Evolutionary conservation across 2,888 invertebrate genomes (phyloP).

Genomic region (Drosophila gaucha): DNA sequence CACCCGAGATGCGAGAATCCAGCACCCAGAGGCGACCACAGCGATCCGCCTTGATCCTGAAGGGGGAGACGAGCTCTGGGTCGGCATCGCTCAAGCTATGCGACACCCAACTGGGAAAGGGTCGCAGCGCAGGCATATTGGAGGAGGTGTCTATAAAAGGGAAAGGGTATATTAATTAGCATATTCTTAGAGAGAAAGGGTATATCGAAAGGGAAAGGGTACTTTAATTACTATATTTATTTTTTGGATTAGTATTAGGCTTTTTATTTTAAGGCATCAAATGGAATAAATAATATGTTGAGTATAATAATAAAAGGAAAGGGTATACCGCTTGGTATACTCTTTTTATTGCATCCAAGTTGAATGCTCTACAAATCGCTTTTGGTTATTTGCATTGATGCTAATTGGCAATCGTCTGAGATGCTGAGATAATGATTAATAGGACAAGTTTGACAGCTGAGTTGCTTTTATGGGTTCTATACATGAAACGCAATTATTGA

Average conservation of each 20-base stretch:
- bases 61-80: slow-evolving; percentile 90
- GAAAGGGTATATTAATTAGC: slow-evolving; percentile 1
- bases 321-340: background rate
- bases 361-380: slow-evolving; percentile 36
- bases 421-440: slow-evolving; percentile 33
- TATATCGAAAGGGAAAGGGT: background rate
- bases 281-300: too few species aligned
- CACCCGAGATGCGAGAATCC: slow-evolving; percentile 89
- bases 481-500: slow-evolving; percentile 12
- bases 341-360: slow-evolving; percentile 6
- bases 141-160: slow-evolving; percentile 87
- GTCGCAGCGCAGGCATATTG: slow-evolving; percentile 89
- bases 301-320: too few species aligned
- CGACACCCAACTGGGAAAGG: slow-evolving; percentile 92
- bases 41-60: slow-evolving; percentile 89
- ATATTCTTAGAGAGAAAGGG: background rate
- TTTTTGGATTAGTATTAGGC: too few species aligned
- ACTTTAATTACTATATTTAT: too few species aligned
- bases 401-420: slow-evolving; percentile 31
- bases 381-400: slow-evolving; percentile 36
- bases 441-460: slow-evolving; percentile 12
- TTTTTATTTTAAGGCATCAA: too few species aligned
- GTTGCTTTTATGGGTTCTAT: background rate
- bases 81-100: slow-evolving; percentile 87
- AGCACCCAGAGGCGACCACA: slow-evolving; percentile 92